These are phyloP conservation scores for Neoascia interrupta DNA, from an alignment of 2,888 invertebrate genomes.

Conservation along the genomic window DNA sequence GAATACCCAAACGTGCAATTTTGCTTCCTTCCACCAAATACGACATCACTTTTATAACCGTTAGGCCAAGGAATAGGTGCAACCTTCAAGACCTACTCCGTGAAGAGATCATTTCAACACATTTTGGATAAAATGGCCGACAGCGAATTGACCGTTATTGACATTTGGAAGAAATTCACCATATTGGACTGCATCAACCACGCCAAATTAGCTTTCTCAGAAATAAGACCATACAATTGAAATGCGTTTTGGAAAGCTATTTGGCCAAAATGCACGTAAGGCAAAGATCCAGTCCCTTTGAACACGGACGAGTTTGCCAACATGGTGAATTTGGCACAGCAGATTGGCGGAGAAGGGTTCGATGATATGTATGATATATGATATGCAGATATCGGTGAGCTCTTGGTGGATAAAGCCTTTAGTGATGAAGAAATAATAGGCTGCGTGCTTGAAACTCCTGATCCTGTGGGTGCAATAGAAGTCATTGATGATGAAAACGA, in stretches of 20 bases:
- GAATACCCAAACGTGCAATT: neutral
- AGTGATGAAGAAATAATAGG: slow-evolving; percentile 71
- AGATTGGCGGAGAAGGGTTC: slow-evolving; percentile 72
- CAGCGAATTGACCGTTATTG: slow-evolving; percentile 18
- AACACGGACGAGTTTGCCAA: slow-evolving; percentile 46
- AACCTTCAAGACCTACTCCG: neutral
- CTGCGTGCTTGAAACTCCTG: slow-evolving; percentile 34
- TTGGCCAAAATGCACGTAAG: slow-evolving; percentile 70
- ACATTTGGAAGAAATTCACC: slow-evolving; percentile 61
- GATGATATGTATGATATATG: no score
- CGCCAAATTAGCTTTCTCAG: slow-evolving; percentile 29
- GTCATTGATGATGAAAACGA: neutral
- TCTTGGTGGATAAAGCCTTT: slow-evolving; percentile 70
- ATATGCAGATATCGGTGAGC: slow-evolving; percentile 69
- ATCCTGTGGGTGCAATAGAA: neutral
- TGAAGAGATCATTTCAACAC: neutral
- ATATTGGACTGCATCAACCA: slow-evolving; percentile 54
- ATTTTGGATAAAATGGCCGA: neutral
- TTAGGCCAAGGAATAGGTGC: slow-evolving; percentile 72
- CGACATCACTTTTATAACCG: slow-evolving; percentile 52
- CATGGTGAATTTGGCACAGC: slow-evolving; percentile 69
- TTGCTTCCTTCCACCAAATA: neutral
- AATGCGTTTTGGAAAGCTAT: slow-evolving; percentile 72
- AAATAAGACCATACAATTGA: slow-evolving; percentile 70
- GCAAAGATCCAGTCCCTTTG: slow-evolving; percentile 10